These are phyloP conservation scores for Caenorhabditis macrosperma DNA, from an alignment of 2,888 invertebrate species.

Conservation along the genomic window DNA sequence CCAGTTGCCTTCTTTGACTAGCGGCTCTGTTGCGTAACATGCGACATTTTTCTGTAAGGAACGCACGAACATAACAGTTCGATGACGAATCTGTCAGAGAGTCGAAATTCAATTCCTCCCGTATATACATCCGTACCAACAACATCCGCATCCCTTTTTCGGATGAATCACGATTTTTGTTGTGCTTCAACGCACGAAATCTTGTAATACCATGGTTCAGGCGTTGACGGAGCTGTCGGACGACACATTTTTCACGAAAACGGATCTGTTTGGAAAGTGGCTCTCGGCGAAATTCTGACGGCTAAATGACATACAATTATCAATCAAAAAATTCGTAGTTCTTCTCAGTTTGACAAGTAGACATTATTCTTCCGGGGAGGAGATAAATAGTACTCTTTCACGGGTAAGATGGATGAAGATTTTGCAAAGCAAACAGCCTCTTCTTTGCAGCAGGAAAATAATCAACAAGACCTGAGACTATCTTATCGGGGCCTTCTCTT, in stretches of 20 bases:
- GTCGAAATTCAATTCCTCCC: neutral
- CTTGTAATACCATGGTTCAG: conserved; percentile 7
- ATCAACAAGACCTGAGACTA: conserved; percentile 39
- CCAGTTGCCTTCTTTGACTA: conserved; percentile 37
- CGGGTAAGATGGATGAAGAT: conserved; percentile 12
- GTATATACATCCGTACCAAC: neutral
- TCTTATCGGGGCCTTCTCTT: conserved; percentile 12
- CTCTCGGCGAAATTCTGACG: conserved; percentile 19
- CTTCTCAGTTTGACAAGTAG: neutral
- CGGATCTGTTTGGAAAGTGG: conserved; percentile 16
- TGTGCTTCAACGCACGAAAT: conserved; percentile 33
- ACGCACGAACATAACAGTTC: neutral
- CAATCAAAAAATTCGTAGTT: neutral
- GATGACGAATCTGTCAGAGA: neutral
- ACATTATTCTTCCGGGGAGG: neutral
- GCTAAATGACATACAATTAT: conserved; percentile 14
- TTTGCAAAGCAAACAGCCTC: conserved; percentile 42
- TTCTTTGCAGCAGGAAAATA: conserved; percentile 12
- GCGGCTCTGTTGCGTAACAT: conserved; percentile 17
- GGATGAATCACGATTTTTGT: conserved; percentile 45
- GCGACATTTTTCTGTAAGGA: neutral
- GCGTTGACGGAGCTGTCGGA: too few relatives aligned
- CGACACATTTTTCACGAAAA: too few relatives aligned
- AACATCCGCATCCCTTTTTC: conserved; percentile 27
- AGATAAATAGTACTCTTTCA: neutral